These are phyloP conservation scores for Nymphalis c-album DNA, from an alignment of 2,888 invertebrate genomes.

Conservation along the genomic window DNA sequence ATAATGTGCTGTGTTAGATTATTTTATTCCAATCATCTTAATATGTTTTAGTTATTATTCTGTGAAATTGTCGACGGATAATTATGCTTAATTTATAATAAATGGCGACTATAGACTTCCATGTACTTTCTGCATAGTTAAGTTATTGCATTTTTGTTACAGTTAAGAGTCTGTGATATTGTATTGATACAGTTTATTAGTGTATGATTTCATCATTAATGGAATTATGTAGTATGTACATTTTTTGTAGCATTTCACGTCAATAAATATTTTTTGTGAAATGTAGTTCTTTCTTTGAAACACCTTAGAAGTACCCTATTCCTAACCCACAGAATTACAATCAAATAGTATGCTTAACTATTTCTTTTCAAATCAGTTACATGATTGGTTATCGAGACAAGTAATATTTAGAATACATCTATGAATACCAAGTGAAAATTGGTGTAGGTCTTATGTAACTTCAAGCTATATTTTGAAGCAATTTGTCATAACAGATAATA, in stretches of 20 bases:
- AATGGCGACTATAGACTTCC: conserved; percentile 13
- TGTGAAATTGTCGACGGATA: conserved; percentile 27
- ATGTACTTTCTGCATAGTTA: conserved; percentile 21
- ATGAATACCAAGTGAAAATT: background rate
- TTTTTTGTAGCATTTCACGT: conserved; percentile 30
- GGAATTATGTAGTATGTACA: conserved; percentile 26
- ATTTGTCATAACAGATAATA: background rate
- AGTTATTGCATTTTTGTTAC: conserved; percentile 27
- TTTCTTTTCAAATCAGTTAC: background rate
- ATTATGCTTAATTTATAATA: conserved; percentile 16
- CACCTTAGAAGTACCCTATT: conserved; percentile 41
- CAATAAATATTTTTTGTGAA: conserved; percentile 55
- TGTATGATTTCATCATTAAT: conserved; percentile 31
- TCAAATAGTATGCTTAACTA: background rate
- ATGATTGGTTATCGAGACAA: background rate
- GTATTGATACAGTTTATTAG: conserved; percentile 24
- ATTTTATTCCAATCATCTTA: conserved; percentile 15
- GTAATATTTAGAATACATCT: background rate
- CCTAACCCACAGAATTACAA: conserved; percentile 33
- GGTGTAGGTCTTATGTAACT: background rate
- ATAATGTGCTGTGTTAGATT: conserved; percentile 27
- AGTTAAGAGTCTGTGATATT: conserved; percentile 32
- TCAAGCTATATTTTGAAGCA: background rate
- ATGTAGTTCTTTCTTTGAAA: conserved; percentile 58
- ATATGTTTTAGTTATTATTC: conserved; percentile 17